Percentiles rank a stretch among this genome's conserved stretches.
These are phyloP conservation scores for Gymnoscelis rufifasciata DNA, from an alignment of 2,888 invertebrate genomes.

Conservation along the genomic window DNA sequence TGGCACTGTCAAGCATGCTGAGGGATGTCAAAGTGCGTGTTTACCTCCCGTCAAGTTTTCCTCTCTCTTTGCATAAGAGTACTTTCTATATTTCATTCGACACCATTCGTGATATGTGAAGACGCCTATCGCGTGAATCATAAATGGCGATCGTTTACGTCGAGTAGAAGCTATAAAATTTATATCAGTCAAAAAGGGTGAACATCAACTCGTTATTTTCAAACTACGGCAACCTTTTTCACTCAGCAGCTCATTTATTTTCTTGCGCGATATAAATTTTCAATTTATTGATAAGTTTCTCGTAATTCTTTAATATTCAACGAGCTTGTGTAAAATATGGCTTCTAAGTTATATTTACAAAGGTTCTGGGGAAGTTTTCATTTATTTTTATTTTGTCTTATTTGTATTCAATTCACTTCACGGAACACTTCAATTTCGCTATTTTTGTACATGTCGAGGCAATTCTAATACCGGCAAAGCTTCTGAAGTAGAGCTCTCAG, in stretches of 20 bases:
- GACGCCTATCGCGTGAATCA: slow-evolving; percentile 67
- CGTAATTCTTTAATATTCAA: slow-evolving; percentile 28
- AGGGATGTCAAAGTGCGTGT: slow-evolving; percentile 60
- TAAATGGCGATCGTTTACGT: slow-evolving; percentile 66
- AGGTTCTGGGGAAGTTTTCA: slow-evolving; percentile 33
- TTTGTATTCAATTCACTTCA: slow-evolving; percentile 57
- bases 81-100: slow-evolving; percentile 66
- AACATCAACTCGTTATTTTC: slow-evolving; percentile 38
- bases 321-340: background rate
- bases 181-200: slow-evolving; percentile 41
- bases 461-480: slow-evolving; percentile 68
- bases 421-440: slow-evolving; percentile 62
- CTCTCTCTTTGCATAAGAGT: slow-evolving; percentile 65
- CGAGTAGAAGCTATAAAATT: slow-evolving; percentile 48
- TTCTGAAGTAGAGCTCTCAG: slow-evolving; percentile 66
- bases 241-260: slow-evolving; percentile 4
- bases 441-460: slow-evolving; percentile 70
- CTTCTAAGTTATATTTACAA: slow-evolving; percentile 10
- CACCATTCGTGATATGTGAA: slow-evolving; percentile 56
- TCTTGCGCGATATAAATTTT: background rate
- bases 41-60: slow-evolving; percentile 57
- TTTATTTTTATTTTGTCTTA: slow-evolving; percentile 42
- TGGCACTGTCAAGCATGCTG: slow-evolving; percentile 45
- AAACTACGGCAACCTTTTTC: slow-evolving; percentile 29
- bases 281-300: slow-evolving; percentile 2